Conservation (phyloP, 1,140 invertebrate species). For the Drosophila nigrodunni region DNA sequence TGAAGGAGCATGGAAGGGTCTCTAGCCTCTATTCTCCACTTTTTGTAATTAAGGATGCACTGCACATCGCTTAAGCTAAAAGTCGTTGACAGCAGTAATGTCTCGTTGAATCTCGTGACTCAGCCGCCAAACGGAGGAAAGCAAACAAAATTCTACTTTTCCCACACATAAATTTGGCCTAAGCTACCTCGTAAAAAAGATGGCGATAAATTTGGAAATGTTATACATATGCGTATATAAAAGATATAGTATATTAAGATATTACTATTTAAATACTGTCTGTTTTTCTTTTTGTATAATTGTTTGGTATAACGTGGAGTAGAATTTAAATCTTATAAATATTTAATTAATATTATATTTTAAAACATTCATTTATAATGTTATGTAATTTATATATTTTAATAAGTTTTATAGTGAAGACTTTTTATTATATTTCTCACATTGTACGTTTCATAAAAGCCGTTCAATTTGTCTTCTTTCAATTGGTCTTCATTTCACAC, state of each 20-base stretch:
- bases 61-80: conserved; percentile 62
- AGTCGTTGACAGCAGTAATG: conserved; percentile 72
- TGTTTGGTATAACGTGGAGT: no score
- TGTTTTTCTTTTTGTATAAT: no score
- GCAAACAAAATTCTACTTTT: conserved; percentile 29
- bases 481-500: neutral
- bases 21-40: conserved; percentile 9
- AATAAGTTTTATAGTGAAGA: neutral
- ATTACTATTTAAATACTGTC: no score
- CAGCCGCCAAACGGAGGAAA: conserved; percentile 27
- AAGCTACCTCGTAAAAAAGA: conserved; percentile 42
- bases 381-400: no score
- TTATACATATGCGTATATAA: neutral
- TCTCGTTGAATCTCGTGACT: conserved; percentile 53
- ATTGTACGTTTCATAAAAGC: neutral
- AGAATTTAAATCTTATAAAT: no score
- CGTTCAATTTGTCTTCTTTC: neutral
- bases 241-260: no score
- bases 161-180: conserved; percentile 58
- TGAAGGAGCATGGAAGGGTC: conserved; percentile 3
- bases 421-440: neutral
- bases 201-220: conserved; percentile 56
- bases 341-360: no score
- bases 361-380: no score
- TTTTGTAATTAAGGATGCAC: conserved; percentile 75